phyloP scores from a whole-genome alignment of 2,113 vertebrate species.

The Carettochelys insculpta region DNA sequence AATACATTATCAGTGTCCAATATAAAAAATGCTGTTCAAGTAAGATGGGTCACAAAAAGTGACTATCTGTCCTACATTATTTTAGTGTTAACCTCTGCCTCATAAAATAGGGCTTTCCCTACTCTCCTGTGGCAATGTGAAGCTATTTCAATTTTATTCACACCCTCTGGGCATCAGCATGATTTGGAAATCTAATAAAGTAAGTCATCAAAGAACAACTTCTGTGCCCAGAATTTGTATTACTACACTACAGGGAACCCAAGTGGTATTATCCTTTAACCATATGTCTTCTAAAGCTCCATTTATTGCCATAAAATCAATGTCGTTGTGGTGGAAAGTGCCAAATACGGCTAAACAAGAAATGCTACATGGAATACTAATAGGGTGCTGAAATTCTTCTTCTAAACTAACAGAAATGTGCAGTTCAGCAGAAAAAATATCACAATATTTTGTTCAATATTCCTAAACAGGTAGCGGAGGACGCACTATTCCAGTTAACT shows the following conservation, averaged over 20 bases:
- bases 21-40: slow-evolving; percentile 36
- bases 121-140: slow-evolving; percentile 53
- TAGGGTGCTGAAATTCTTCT: background rate
- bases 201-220: slow-evolving; percentile 66
- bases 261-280: slow-evolving; percentile 25
- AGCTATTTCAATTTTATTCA: slow-evolving; percentile 67
- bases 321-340: slow-evolving; percentile 32
- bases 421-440: background rate
- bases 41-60: slow-evolving; percentile 49
- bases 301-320: slow-evolving; percentile 62
- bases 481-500: background rate
- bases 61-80: slow-evolving; percentile 69
- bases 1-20: slow-evolving; percentile 4
- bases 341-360: slow-evolving; percentile 10
- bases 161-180: slow-evolving; percentile 63
- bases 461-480: background rate
- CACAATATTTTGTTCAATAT: background rate
- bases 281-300: slow-evolving; percentile 59
- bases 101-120: slow-evolving; percentile 45
- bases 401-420: background rate
- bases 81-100: slow-evolving; percentile 58
- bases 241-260: slow-evolving; percentile 45
- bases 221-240: slow-evolving; percentile 67
- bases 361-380: slow-evolving; percentile 1
- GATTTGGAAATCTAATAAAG: slow-evolving; percentile 74